Conservation (phyloP, 2,888 invertebrate genomes). For the Pseudococcus viburni region DNA sequence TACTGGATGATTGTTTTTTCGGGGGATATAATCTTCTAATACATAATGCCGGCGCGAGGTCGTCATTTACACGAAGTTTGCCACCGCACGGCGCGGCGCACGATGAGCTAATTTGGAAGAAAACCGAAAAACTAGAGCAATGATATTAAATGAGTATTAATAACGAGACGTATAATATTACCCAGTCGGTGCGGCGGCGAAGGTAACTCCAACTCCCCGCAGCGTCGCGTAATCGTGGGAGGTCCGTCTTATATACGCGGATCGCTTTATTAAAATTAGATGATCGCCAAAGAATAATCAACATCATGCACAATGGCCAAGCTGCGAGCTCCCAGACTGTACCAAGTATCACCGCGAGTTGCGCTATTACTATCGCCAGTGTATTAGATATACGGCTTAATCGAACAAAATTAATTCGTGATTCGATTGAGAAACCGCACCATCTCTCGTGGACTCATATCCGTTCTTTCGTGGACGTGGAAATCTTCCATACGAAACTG, state of each 20-base stretch:
- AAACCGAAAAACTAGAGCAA: slow-evolving; percentile 46
- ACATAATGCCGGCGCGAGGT: slow-evolving; percentile 16
- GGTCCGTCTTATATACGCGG: slow-evolving; percentile 60
- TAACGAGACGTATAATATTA: slow-evolving; percentile 43
- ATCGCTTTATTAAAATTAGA: slow-evolving; percentile 66
- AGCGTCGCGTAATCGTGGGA: slow-evolving; percentile 64
- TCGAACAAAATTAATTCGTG: slow-evolving; percentile 65
- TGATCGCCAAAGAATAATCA: slow-evolving; percentile 63
- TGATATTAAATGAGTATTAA: slow-evolving; percentile 62
- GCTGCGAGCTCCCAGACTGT: slow-evolving; percentile 25
- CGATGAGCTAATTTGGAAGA: slow-evolving; percentile 30
- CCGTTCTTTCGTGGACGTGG: slow-evolving; percentile 24
- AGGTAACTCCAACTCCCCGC: slow-evolving; percentile 65
- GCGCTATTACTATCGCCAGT: neutral
- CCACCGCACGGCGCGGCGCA: neutral
- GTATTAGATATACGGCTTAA: slow-evolving; percentile 54
- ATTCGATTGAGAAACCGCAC: slow-evolving; percentile 61
- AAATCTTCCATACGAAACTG: neutral
- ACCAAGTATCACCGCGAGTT: neutral
- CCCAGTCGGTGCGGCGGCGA: neutral
- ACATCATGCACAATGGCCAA: slow-evolving; percentile 56
- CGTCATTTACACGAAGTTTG: slow-evolving; percentile 32
- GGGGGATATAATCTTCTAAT: neutral
- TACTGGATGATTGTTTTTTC: neutral
- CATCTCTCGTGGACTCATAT: slow-evolving; percentile 10